A percentile compares a stretch with the other conserved stretches of the same genome.
Evolutionary conservation across 1,140 invertebrate genomes (phyloP).

Genomic region (Conus ventricosus): DNA sequence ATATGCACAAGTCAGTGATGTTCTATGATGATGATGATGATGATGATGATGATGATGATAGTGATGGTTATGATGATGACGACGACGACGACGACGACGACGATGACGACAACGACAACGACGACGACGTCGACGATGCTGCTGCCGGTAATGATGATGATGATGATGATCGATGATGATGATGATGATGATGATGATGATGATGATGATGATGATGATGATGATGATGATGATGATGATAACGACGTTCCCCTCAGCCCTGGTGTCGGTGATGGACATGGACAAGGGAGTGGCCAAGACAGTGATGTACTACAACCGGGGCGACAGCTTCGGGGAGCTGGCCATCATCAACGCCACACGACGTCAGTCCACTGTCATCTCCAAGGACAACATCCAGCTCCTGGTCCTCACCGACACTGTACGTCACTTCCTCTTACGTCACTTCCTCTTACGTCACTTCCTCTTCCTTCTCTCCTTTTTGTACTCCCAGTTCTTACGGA

Average conservation of each 20-base stretch:
- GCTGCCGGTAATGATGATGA: no score
- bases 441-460: no score
- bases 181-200: neutral
- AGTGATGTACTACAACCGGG: slow-evolving; percentile 58
- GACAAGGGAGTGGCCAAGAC: slow-evolving; percentile 54
- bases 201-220: neutral
- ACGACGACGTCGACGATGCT: neutral
- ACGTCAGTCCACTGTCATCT: slow-evolving; percentile 65
- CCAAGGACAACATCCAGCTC: slow-evolving; percentile 65
- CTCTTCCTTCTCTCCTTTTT: neutral
- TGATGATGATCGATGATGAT: slow-evolving; percentile 9
- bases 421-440: neutral
- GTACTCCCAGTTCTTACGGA: no score
- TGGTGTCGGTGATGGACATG: slow-evolving; percentile 60
- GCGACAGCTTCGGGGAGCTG: slow-evolving; percentile 69
- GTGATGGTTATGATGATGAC: neutral
- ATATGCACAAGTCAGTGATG: slow-evolving; percentile 32
- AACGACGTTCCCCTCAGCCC: slow-evolving; percentile 44
- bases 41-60: neutral
- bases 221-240: neutral
- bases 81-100: neutral
- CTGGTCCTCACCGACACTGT: slow-evolving; percentile 63
- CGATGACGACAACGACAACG: neutral
- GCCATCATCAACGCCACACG: slow-evolving; percentile 61
- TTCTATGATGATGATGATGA: neutral